Evolutionary conservation across 1,140 invertebrate species (phyloP).

Genomic region (Drosophila biarmipes): DNA sequence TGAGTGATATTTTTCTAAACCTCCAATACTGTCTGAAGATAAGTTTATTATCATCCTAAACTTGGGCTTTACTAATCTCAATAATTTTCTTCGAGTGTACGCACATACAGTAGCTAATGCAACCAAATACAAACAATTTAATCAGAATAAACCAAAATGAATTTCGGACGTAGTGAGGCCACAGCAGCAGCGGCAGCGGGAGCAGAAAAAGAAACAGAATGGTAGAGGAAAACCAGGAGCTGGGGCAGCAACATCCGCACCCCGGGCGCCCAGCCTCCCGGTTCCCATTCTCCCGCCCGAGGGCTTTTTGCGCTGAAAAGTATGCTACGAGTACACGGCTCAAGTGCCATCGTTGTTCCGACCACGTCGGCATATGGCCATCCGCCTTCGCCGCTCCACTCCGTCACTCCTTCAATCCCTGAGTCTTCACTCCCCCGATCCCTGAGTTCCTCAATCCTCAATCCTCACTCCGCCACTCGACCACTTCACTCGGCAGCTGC

Average conservation of each 20-base stretch:
- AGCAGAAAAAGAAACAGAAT: neutral
- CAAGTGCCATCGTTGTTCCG: slow-evolving; percentile 65
- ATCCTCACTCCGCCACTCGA: neutral
- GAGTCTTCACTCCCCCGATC: too few species aligned
- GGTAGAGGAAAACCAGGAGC: neutral
- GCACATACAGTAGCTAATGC: slow-evolving; percentile 61
- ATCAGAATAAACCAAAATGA: slow-evolving; percentile 80
- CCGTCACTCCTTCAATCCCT: neutral
- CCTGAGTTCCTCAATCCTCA: neutral
- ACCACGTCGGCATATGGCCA: slow-evolving; percentile 54
- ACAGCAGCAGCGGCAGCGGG: slow-evolving; percentile 36
- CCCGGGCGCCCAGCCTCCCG: slow-evolving; percentile 23
- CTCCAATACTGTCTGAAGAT: too few species aligned
- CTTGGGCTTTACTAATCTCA: neutral
- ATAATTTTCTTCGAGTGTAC: slow-evolving; percentile 8
- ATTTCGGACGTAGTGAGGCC: slow-evolving; percentile 55
- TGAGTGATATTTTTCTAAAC: too few species aligned
- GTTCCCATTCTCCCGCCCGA: slow-evolving; percentile 21
- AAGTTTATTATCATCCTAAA: neutral
- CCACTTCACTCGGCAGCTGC: slow-evolving; percentile 11
- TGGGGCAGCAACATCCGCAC: slow-evolving; percentile 29
- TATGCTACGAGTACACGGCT: slow-evolving; percentile 69
- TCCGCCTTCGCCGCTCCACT: slow-evolving; percentile 28
- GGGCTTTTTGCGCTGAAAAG: slow-evolving; percentile 75
- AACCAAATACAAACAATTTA: slow-evolving; percentile 81